Evolutionary conservation across 2,113 vertebrate species (phyloP), one percentile per base, ranked within the genome.

Genomic region (Alouatta palliata): DNA sequence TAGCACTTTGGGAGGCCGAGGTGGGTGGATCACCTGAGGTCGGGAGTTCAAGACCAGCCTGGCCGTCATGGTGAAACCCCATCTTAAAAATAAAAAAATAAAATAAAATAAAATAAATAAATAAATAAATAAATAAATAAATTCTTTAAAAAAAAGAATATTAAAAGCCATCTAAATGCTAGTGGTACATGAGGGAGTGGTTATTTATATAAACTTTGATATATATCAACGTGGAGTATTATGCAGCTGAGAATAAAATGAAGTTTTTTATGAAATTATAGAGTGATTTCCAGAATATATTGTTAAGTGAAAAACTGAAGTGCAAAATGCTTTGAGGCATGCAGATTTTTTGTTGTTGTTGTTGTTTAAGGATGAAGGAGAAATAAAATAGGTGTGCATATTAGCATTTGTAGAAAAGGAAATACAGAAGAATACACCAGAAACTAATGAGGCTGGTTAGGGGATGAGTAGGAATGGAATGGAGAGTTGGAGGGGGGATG

Each of bases 381-480:
- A 73, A 88, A 58, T 84, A 82, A 90, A 97, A 40, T 71, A 73
- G 21, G 21, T 77, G 14, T 30, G 8, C 64, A 27, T 91, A 37
- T 91, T 64, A 70, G 52, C 35, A 95, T 89, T 68, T 76, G 21
- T 91, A n/a, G 10, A 71, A 37, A 80, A 94, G 89, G 30, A 91
- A 83, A 56, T 30, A 56, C 11, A 49, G 77, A 93, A 94, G 71
- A 93, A 40, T 73, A 80, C 88, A 94, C 43, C 6, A 61, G 71
- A 58, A 85, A 76, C 40, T 35, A 43, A 11, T 66, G 14, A 64
- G 16, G 40, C n/a, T 61, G 66, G 19, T 32, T 47, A 27, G 64
- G 40, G 9, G 40, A 64, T 49, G 12, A 40, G 20, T 47, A 40
- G 37, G 56, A 90, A n/a, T 77, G 32, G 64, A 73, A 11, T 71